These are phyloP conservation scores for Tachina lurida DNA, from an alignment of 2,888 invertebrate species.

Conservation along the genomic window DNA sequence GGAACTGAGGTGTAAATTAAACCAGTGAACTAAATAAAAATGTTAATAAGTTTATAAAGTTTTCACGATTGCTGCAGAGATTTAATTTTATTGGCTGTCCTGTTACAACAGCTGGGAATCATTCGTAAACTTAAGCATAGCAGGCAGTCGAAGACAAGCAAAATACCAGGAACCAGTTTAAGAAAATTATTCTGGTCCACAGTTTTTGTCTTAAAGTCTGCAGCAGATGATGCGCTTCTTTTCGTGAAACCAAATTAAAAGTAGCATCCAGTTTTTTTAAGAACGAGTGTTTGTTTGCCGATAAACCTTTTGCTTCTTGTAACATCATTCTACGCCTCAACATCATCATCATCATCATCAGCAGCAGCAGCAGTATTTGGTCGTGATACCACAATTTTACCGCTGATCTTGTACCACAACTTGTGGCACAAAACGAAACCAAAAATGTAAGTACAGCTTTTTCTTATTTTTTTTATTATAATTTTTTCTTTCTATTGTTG, in stretches of 20 bases:
- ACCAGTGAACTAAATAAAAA: slow-evolving; percentile 65
- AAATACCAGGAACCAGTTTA: slow-evolving; percentile 55
- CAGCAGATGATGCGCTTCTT: slow-evolving; percentile 45
- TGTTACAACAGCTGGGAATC: slow-evolving; percentile 20
- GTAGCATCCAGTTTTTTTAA: slow-evolving; percentile 49
- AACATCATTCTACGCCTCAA: slow-evolving; percentile 57
- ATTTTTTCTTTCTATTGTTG: slow-evolving; percentile 27
- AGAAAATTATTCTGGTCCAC: slow-evolving; percentile 49
- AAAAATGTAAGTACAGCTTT: slow-evolving; percentile 72
- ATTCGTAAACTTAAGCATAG: not conserved
- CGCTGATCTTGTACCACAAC: slow-evolving; percentile 64
- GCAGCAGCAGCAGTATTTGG: slow-evolving; percentile 54
- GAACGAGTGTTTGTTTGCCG: slow-evolving; percentile 26
- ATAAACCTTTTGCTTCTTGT: slow-evolving; percentile 55
- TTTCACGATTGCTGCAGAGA: slow-evolving; percentile 28
- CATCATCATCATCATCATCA: slow-evolving; percentile 50
- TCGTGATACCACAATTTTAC: slow-evolving; percentile 68
- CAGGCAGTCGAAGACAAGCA: not conserved
- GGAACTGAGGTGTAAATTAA: slow-evolving; percentile 66
- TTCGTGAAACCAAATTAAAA: slow-evolving; percentile 34
- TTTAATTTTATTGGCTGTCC: slow-evolving; percentile 40
- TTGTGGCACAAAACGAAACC: slow-evolving; percentile 61
- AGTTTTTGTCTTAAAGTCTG: slow-evolving; percentile 31
- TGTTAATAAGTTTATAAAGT: slow-evolving; percentile 63
- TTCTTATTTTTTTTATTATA: slow-evolving; percentile 39